phyloP scores from a whole-genome alignment of 2,113 vertebrate species.

The Holacanthus passer region DNA sequence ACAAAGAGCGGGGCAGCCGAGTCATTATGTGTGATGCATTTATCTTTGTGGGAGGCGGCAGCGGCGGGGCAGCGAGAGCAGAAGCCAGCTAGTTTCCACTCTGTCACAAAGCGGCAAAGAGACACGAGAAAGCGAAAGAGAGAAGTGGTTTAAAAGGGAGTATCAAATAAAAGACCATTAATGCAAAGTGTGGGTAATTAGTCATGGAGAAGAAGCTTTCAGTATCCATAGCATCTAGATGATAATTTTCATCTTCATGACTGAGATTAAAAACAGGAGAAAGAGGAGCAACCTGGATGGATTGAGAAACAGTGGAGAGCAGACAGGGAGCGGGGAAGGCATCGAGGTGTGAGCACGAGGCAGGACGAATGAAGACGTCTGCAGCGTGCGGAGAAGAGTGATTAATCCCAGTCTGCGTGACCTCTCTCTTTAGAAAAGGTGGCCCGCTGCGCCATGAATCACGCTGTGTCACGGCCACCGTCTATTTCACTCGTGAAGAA shows the following conservation, averaged over 20 bases:
- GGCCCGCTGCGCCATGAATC: constrained; percentile 39
- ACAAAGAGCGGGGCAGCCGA: neutral
- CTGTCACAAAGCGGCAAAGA: constrained; percentile 8
- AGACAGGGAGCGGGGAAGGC: neutral
- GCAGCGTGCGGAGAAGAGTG: constrained; percentile 10
- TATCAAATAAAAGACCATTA: constrained; percentile 4
- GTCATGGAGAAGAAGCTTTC: constrained; percentile 11
- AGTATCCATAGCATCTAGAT: no score
- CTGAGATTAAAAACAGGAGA: neutral
- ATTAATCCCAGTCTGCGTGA: constrained; percentile 55
- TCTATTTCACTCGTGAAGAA: constrained; percentile 20
- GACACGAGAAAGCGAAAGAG: neutral
- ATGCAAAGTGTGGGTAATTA: constrained; percentile 1
- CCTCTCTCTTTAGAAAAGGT: constrained; percentile 48
- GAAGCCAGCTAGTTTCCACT: constrained; percentile 21
- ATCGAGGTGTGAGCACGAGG: constrained; percentile 11
- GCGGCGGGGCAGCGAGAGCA: neutral
- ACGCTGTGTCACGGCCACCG: constrained; percentile 8
- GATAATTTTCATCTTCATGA: neutral
- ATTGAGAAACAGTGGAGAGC: neutral
- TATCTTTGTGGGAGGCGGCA: constrained; percentile 58
- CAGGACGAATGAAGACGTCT: constrained; percentile 30
- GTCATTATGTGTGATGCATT: constrained; percentile 51
- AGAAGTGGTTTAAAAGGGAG: neutral
- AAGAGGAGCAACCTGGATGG: neutral